These are phyloP conservation scores for Acyrthosiphon pisum DNA, from an alignment of 1,140 invertebrate genomes.

Conservation along the genomic window DNA sequence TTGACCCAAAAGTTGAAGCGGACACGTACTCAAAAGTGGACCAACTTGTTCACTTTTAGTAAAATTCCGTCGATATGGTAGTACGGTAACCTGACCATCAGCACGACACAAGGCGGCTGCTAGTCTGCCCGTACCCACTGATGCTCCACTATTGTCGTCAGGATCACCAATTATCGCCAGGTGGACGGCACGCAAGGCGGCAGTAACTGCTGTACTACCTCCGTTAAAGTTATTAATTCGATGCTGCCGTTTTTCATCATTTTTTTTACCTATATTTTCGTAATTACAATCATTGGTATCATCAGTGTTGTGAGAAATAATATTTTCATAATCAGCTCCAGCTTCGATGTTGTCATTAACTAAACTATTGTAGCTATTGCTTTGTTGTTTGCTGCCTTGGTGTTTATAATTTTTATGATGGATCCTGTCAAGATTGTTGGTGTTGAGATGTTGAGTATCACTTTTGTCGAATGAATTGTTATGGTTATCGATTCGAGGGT, in stretches of 20 bases:
- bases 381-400: not conserved
- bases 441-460: not conserved
- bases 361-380: not conserved
- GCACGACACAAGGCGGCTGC: constrained; percentile 28
- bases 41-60: constrained; percentile 68
- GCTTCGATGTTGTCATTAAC: not conserved
- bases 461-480: not conserved
- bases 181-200: not conserved
- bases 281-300: not conserved
- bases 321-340: not conserved
- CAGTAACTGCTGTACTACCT: not conserved
- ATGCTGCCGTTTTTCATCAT: not conserved
- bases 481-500: not conserved
- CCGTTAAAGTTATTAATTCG: not conserved
- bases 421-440: not conserved
- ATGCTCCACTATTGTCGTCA: not conserved
- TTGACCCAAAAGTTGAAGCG: constrained; percentile 2
- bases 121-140: not conserved
- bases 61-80: not conserved
- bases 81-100: not conserved
- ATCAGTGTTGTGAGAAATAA: not conserved
- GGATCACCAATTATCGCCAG: constrained; percentile 16
- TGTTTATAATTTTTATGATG: not conserved
- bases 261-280: not conserved
- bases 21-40: constrained; percentile 63